Evolutionary conservation across 2,888 invertebrate species (phyloP), one percentile per base, ranked within the genome.

Genomic region (Molorchus minor): DNA sequence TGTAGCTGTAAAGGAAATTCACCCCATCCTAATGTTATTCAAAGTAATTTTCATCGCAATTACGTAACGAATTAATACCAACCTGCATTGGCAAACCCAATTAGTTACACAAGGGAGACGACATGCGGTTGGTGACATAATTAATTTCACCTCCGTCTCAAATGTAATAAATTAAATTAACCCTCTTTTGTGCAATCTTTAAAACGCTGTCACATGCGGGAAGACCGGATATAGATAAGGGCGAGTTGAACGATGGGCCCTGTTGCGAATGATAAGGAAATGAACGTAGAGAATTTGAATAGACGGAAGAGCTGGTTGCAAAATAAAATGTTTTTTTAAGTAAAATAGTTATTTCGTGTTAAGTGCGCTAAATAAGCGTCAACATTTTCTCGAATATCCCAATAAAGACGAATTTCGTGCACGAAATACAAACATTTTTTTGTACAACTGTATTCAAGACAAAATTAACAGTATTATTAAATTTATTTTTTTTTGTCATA

Each of bases 251-350:
- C 30, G 52, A 52, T 30, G 52, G 41, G 41, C 41, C 13, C 41
- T 58, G 40, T 38, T 40, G 30, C 16, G 53, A 47, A 40, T 44
- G 58, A 58, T 58, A 58, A 52, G 58, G 40, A 49, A 56, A 33
- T 46, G 33, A 41, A 56, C 44, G 56, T 51, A 38, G 51, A 57
- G 46, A 53, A 58, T 58, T 58, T 47, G 46, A 51, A 58, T 53
- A 30, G 40, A 16, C 13, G 7, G 20, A n/a, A n/a, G n/a, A n/a
- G n/a, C n/a, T n/a, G n/a, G n/a, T n/a, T n/a, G n/a, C n/a, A n/a
- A n/a, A n/a, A n/a, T n/a, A n/a, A n/a, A n/a, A n/a, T n/a, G n/a
- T n/a, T n/a, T n/a, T n/a, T n/a, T n/a, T n/a, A n/a, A n/a, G n/a
- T n/a, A n/a, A n/a, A n/a, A n/a, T n/a, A n/a, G n/a, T n/a, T n/a